Evolutionary conservation across 2,113 vertebrate genomes (phyloP).

Genomic region (Trochalopteron elliotii): DNA sequence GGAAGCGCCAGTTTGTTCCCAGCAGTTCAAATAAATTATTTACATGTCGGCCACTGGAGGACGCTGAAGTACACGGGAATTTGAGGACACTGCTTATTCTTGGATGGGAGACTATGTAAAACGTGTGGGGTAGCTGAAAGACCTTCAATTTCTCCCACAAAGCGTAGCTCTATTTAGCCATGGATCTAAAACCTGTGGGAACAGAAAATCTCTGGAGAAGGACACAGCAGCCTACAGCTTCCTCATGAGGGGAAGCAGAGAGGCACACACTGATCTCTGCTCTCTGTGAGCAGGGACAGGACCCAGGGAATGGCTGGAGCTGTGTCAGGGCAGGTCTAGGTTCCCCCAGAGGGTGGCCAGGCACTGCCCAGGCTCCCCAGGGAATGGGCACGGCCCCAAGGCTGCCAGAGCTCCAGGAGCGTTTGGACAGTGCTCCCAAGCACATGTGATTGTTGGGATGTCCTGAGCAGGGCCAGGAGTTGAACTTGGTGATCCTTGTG

Average conservation of each 20-base stretch:
- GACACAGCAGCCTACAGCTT: background rate
- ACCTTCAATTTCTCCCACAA: background rate
- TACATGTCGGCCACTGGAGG: constrained; percentile 22
- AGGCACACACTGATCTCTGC: background rate
- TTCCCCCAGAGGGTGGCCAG: background rate
- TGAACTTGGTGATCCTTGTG: background rate
- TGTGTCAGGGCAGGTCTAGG: background rate
- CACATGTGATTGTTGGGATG: background rate
- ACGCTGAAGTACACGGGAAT: background rate
- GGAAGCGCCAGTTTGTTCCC: background rate
- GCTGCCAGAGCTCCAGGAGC: background rate
- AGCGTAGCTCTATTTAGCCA: background rate
- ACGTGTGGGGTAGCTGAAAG: fast-evolving
- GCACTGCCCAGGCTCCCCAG: background rate
- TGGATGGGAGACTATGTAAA: background rate
- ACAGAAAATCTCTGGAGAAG: background rate
- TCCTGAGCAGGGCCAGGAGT: background rate
- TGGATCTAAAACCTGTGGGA: background rate
- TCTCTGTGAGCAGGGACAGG: background rate
- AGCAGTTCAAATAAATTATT: background rate
- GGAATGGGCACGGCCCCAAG: fast-evolving
- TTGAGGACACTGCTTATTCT: background rate
- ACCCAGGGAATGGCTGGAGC: background rate
- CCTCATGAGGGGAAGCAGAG: background rate
- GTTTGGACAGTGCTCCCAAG: background rate